These are phyloP conservation scores for Silvanus unidentatus DNA, from an alignment of 2,888 invertebrate genomes.

Conservation along the genomic window DNA sequence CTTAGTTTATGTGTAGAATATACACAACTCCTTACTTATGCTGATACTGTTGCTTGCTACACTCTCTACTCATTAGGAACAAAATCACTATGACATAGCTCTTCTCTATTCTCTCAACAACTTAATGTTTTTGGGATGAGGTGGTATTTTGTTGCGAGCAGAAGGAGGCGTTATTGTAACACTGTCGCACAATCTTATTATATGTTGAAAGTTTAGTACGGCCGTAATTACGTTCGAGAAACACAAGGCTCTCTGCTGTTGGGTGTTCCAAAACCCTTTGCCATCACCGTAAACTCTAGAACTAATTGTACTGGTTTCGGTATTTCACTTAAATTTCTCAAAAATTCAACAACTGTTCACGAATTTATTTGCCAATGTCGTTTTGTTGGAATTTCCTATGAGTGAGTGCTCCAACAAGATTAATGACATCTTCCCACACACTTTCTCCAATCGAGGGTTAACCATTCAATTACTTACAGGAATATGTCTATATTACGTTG, in stretches of 20 bases:
- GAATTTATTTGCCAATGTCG: too few species aligned
- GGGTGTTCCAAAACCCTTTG: background rate
- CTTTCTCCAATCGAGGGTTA: too few species aligned
- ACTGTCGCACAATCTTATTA: constrained; percentile 28
- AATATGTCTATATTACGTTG: too few species aligned
- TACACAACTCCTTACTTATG: constrained; percentile 29
- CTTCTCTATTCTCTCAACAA: constrained; percentile 13
- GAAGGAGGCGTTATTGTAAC: background rate
- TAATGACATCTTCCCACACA: too few species aligned
- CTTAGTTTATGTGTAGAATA: constrained; percentile 2
- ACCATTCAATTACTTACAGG: too few species aligned
- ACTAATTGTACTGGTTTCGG: background rate
- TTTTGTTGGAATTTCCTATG: too few species aligned
- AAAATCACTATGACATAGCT: constrained; percentile 24
- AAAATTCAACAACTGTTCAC: too few species aligned
- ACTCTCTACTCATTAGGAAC: constrained; percentile 20
- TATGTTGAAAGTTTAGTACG: constrained; percentile 28
- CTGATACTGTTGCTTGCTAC: constrained; percentile 11
- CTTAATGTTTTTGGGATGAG: constrained; percentile 20
- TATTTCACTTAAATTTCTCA: background rate
- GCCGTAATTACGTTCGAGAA: constrained; percentile 21
- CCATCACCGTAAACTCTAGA: background rate
- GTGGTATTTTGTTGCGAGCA: constrained; percentile 14
- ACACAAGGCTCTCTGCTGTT: background rate
- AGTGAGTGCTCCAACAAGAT: too few species aligned